Evolutionary conservation across 2,113 vertebrate genomes (phyloP).

Genomic region (Nerophis ophidion): DNA sequence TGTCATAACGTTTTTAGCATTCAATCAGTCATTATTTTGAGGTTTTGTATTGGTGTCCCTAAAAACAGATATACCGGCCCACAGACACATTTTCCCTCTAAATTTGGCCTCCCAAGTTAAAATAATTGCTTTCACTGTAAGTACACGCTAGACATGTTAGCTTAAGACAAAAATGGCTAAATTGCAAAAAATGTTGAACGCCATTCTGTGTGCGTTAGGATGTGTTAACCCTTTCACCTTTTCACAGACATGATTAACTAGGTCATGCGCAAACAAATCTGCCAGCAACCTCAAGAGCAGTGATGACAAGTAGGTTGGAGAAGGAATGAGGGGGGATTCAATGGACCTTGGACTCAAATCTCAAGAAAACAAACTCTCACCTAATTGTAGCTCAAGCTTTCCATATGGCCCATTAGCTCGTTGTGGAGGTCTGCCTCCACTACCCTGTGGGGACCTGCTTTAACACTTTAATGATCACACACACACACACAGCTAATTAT

Average conservation of each 20-base stretch:
- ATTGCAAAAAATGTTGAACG: conserved; percentile 51
- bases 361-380: conserved; percentile 33
- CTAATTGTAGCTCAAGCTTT: conserved; percentile 45
- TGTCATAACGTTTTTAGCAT: too few relatives aligned
- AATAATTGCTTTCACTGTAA: too few relatives aligned
- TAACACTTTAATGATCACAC: conserved; percentile 47
- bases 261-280: conserved; percentile 64
- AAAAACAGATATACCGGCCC: too few relatives aligned
- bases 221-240: conserved; percentile 55
- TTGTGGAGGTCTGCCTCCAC: conserved; percentile 29
- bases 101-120: too few relatives aligned
- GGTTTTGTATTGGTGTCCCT: too few relatives aligned
- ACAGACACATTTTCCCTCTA: too few relatives aligned
- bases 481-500: conserved; percentile 40
- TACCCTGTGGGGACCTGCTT: conserved; percentile 25
- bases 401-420: conserved; percentile 43
- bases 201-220: neutral
- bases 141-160: neutral
- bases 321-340: conserved; percentile 5
- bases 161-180: neutral
- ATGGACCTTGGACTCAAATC: conserved; percentile 44
- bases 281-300: conserved; percentile 49
- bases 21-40: too few relatives aligned
- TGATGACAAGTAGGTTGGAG: conserved; percentile 26
- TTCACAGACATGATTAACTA: conserved; percentile 54